Evolutionary conservation across 2,113 vertebrate genomes (phyloP).

Genomic region (Erythrocercus mccallii): DNA sequence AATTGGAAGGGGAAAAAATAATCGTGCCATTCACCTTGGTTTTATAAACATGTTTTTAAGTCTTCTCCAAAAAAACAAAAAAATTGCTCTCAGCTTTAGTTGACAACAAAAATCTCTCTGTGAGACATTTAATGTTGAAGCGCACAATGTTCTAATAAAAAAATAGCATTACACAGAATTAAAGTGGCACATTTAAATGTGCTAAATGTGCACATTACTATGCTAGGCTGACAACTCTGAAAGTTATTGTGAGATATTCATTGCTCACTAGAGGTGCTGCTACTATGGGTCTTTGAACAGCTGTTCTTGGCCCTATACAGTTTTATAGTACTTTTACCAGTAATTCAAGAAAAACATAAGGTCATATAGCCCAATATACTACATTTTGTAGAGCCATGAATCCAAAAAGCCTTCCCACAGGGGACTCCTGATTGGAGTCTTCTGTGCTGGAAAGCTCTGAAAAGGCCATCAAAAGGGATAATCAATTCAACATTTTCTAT

Average conservation of each 20-base stretch:
- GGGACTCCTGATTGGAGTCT: background rate
- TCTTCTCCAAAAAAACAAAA: background rate
- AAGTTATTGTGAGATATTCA: conserved; percentile 24
- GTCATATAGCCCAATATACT: background rate
- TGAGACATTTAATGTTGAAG: background rate
- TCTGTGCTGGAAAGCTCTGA: background rate
- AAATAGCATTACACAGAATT: conserved; percentile 23
- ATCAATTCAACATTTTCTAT: background rate
- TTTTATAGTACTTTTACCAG: background rate
- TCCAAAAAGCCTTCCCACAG: background rate
- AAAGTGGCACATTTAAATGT: conserved; percentile 39
- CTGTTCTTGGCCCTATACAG: background rate
- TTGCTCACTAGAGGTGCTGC: conserved; percentile 14
- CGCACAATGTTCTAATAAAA: conserved; percentile 52
- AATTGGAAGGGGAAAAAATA: background rate
- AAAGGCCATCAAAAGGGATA: background rate
- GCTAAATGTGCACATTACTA: conserved; percentile 39
- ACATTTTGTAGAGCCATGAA: background rate
- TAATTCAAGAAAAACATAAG: background rate
- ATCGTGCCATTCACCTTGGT: background rate
- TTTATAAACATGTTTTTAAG: conserved; percentile 31
- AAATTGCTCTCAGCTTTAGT: background rate
- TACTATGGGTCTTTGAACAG: conserved; percentile 16
- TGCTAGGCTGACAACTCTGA: background rate
- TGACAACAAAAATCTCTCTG: background rate